These are phyloP conservation scores for Brachyrhaphis roseni DNA, from an alignment of 2,797 vertebrate genomes.

Conservation along the genomic window DNA sequence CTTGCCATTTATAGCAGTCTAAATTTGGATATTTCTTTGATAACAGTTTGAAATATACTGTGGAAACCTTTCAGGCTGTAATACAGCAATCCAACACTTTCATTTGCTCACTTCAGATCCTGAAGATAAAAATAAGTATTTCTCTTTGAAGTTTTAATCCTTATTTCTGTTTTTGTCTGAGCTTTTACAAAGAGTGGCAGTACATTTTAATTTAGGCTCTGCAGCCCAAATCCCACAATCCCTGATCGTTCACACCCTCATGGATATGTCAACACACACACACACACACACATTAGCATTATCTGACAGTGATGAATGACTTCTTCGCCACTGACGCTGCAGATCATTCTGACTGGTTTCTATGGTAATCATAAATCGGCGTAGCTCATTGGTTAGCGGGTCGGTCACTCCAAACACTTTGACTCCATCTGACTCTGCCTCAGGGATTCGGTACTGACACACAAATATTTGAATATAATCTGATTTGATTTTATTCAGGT, in stretches of 20 bases:
- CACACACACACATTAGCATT: constrained; percentile 14
- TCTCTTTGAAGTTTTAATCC: neutral
- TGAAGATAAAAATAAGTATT: neutral
- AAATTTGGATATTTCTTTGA: constrained; percentile 41
- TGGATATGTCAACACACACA: constrained; percentile 3
- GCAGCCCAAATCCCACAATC: constrained; percentile 54
- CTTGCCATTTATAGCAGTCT: constrained; percentile 25
- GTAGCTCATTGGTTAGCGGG: constrained; percentile 6
- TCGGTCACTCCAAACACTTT: constrained; percentile 14
- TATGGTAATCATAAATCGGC: constrained; percentile 35
- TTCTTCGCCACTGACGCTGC: constrained; percentile 41
- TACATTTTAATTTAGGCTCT: constrained; percentile 49
- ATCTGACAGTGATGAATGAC: constrained; percentile 53
- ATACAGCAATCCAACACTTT: constrained; percentile 13
- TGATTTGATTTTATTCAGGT: constrained; percentile 1
- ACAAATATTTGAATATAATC: neutral
- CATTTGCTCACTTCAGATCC: neutral
- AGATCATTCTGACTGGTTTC: constrained; percentile 34
- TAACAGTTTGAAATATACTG: constrained; percentile 13
- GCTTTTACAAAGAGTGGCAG: constrained; percentile 24
- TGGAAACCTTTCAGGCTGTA: constrained; percentile 23
- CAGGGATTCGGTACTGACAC: neutral
- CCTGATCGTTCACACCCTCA: constrained; percentile 9
- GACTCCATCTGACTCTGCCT: constrained; percentile 19
- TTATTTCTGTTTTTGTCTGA: neutral